phyloP scores from a whole-genome alignment of 2,797 vertebrate species.

The Gorsachius magnificus region DNA sequence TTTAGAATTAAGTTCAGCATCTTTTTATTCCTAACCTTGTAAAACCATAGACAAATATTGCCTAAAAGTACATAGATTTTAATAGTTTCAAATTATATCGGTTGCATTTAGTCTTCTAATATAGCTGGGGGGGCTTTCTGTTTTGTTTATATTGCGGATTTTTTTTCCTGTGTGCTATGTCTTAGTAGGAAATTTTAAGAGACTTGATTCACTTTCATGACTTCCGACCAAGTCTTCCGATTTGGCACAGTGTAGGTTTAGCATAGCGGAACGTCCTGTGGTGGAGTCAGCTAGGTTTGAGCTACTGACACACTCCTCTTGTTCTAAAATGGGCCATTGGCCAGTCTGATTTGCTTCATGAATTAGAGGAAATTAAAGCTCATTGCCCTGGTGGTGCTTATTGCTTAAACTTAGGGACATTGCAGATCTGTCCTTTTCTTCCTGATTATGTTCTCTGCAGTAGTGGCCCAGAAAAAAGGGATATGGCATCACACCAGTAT shows the following conservation, averaged over 20 bases:
- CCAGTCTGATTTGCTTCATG: background rate
- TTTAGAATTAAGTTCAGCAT: background rate
- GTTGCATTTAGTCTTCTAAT: background rate
- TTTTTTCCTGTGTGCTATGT: background rate
- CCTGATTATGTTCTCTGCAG: background rate
- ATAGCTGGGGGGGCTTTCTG: background rate
- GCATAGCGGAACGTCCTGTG: rapidly evolving
- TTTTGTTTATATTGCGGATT: background rate
- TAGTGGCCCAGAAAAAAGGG: background rate
- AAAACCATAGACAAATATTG: background rate
- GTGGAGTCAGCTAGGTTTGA: background rate
- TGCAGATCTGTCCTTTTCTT: background rate
- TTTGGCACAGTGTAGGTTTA: background rate
- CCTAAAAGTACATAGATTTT: background rate
- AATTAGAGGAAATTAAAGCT: constrained; percentile 11
- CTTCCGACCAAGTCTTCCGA: background rate
- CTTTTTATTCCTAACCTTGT: background rate
- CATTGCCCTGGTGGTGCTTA: background rate
- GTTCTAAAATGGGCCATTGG: background rate
- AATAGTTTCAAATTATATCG: background rate
- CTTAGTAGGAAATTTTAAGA: background rate
- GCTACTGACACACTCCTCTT: background rate
- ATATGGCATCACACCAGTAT: background rate
- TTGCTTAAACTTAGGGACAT: background rate
- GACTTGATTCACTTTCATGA: background rate